Percentiles rank a stretch among this genome's conserved stretches.
Conservation (phyloP, 2,797 vertebrate species). For the Myiotriccus ornatus region DNA sequence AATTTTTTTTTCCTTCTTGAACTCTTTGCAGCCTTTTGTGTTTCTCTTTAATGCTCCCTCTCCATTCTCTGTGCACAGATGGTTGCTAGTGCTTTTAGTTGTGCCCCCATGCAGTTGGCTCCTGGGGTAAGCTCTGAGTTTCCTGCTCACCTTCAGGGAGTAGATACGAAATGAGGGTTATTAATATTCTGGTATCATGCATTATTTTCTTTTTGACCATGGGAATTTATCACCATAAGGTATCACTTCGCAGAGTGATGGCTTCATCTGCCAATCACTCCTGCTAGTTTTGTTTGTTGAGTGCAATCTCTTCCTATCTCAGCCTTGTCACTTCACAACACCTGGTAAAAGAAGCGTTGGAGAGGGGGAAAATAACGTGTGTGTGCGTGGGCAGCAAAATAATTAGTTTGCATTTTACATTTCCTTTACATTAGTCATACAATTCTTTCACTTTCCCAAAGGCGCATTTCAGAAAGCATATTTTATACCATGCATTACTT, state of each 20-base stretch:
- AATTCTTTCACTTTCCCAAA: not conserved
- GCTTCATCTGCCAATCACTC: not conserved
- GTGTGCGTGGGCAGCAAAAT: not conserved
- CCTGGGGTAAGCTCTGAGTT: fast-evolving
- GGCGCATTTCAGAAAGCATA: not conserved
- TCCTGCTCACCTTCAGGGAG: not conserved
- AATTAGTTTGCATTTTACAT: not conserved
- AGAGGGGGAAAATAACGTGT: not conserved
- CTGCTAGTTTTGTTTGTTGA: not conserved
- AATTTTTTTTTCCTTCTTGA: fast-evolving
- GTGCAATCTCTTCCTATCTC: not conserved
- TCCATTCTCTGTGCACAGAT: fast-evolving
- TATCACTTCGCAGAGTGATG: not conserved
- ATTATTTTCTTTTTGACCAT: not conserved
- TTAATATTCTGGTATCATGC: fast-evolving
- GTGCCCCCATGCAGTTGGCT: not conserved
- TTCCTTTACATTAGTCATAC: not conserved
- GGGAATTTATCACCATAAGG: not conserved
- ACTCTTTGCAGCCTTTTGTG: not conserved
- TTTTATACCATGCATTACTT: not conserved
- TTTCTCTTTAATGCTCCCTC: not conserved
- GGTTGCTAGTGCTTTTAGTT: not conserved
- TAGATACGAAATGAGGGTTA: not conserved
- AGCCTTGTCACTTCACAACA: not conserved
- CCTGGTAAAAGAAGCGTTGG: not conserved